These are phyloP conservation scores for Platygyra sinensis DNA, from an alignment of 64 coral and sea anemone species.

Conservation along the genomic window DNA sequence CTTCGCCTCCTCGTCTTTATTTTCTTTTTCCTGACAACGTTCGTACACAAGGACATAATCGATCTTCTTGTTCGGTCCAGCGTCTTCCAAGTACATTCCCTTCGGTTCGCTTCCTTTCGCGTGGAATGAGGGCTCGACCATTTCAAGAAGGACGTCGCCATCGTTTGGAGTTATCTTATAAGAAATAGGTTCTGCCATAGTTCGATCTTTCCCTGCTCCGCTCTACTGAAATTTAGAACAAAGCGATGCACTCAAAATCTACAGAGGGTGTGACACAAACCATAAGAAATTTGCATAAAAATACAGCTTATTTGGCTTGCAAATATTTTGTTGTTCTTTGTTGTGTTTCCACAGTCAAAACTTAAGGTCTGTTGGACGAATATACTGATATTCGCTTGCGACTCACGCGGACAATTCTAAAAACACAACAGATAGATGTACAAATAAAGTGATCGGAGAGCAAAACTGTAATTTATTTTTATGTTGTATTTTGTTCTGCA, in stretches of 20 bases:
- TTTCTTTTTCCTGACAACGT: conserved; percentile 34
- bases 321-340: background rate
- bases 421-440: background rate
- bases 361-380: background rate
- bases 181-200: conserved; percentile 36
- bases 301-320: conserved; percentile 1
- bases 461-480: background rate
- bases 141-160: conserved; percentile 45
- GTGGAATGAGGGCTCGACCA: conserved; percentile 30
- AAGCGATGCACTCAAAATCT: background rate
- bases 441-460: background rate
- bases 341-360: background rate
- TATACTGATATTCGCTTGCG: no score
- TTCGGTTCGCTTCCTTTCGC: background rate
- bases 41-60: conserved; percentile 72
- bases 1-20: conserved; percentile 44
- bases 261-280: background rate
- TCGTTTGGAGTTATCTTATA: background rate
- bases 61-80: conserved; percentile 33
- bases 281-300: conserved; percentile 7
- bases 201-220: no score
- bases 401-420: background rate
- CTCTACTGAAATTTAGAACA: background rate
- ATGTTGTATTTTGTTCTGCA: background rate
- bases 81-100: conserved; percentile 38